Evolutionary conservation across 2,113 vertebrate genomes (phyloP), one percentile per base, ranked within the genome.

Genomic region (Columba janthina): DNA sequence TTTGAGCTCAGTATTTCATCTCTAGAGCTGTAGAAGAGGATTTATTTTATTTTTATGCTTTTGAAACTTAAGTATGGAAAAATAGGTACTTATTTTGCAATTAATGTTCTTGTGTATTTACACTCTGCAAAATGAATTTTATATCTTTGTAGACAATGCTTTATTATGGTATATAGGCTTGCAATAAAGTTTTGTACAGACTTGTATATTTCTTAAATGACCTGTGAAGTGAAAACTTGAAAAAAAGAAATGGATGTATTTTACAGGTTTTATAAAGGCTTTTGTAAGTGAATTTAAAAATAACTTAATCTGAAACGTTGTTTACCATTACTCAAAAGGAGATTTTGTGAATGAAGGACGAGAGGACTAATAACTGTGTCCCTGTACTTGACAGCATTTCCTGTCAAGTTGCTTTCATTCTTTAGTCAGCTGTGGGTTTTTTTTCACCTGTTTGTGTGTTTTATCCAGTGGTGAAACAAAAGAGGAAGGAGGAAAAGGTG

Each of bases 341-440:
- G 57, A n/a, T 60, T 89, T 80, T 72, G 46, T 86, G 85, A 93
- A 87, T 93, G 83, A 92, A 92, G 77, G 57, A 29, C 71, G 66
- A 83, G 78, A 80, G 62, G 83, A 48, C 18, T 79, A 80, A 11
- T 50, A 82, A 83, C 88, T 71, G 22, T 70, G 29, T 94, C 91
- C 54, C 7, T 78, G 88, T 69, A 70, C 76, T 94, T 92, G 92
- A 57, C 72, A 62, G 29, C 4, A 1, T 70, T 94, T 91, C 31
- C 38, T 56, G 32, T 86, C 32, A 53, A 88, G 61, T 42, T 93
- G 80, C 82, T 84, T 86, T 65, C 50, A 34, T 88, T 95, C 64
- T 85, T 87, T 58, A 71, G 77, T 67, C 61, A 75, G 71, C n/a
- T 88, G 32, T 25, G 71, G 67, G 71, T 57, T 80, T 10, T 56